Evolutionary conservation across 2,797 vertebrate genomes (phyloP), one percentile per base, ranked within the genome.

Genomic region (Miichthys miiuy): DNA sequence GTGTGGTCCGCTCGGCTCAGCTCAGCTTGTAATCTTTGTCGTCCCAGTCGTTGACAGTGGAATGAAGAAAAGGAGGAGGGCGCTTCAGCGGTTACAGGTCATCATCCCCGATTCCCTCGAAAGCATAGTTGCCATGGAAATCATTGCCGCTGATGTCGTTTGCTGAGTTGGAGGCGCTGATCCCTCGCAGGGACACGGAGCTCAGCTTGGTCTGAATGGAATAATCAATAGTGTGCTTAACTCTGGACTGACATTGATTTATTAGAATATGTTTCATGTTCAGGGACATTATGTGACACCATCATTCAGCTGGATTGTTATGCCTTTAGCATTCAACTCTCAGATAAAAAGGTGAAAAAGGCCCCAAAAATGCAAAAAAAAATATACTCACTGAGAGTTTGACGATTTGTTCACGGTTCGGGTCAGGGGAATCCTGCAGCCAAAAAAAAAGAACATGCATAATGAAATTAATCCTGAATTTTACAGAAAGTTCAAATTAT

Each of bases 101-200:
- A 52, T 99, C 98, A 0, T 99, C 98, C 1, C 98, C 98, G 16
- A 99, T 99, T 92, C 98, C 98, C 93, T 99, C 98, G 2, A 99
- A 99, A 90, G 98, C 98, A 0, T 98, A 99, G 94, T 99, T 99
- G 93, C 98, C 98, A 0, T 99, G 98, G 94, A 99, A 97, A 87
- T 98, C 96, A 6, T 97, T 96, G 55, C 96, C 95, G 21, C 96
- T 96, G 91, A 97, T 93, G 9, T 99, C 97, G 0, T 94, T 95
- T 14, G 95, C 92, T 0, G 97, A 97, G 96, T 95, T 97, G 88
- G 97, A 97, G 89, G 97, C 96, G 92, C 96, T 97, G 94, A 99
- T 97, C 67, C 97, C 97, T 47, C 97, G 95, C 21, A 99, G 96
- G 71, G 97, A 99, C 92, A 99, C 97, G 0, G 98, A 97, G 89